Base-by-base conservation (phyloP, 2,888 invertebrate genomes). In the Parnassius glacialis region DNA sequence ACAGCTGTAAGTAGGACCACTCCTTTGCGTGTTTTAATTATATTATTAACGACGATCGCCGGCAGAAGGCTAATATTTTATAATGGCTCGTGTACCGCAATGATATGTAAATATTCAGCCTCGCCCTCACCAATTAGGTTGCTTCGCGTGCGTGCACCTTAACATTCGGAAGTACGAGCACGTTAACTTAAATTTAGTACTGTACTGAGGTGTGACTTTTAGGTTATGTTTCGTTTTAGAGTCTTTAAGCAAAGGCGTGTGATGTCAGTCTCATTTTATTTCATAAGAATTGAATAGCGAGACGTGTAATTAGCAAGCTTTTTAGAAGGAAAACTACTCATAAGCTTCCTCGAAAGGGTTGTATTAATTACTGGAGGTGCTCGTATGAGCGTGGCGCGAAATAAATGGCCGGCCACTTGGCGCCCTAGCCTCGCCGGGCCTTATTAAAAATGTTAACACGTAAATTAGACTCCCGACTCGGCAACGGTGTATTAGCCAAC, bases 371-470 rank as follows among this genome's bases (percentile, higher is more conserved):
- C 87, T 84, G 81, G 85, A 85, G 87, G 84, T 83, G 85, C 83
- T 87, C 78, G 75, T 78, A 81, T 79, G 84, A 85, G 85, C 82
- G 83, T 77, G 71, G 81, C 71, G 78, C 79, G 79, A 79, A 82
- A 78, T 86, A 88, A 90, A 89, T 84, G 86, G 84, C 87, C 84
- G 86, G 84, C 90, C 89, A 90, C 90, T 90, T 89, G 81, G 79
- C 87, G 80, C 90, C 90, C 90, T 82, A 84, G 85, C 83, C 79
- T 81, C 77, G 81, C 80, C 78, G 65, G 81, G 87, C 87, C 90
- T 90, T 91, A 90, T 90, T 90, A 90, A 90, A 90, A 90, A 88
- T 84, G 88, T 88, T 88, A 89, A 90, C 90, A 84, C 87, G 89
- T 88, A 90, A 90, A 90, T 90, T 89, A 90, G 90, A 89, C 86